Evolutionary conservation across 2,113 vertebrate species (phyloP).

Genomic region (Mus musculus): DNA sequence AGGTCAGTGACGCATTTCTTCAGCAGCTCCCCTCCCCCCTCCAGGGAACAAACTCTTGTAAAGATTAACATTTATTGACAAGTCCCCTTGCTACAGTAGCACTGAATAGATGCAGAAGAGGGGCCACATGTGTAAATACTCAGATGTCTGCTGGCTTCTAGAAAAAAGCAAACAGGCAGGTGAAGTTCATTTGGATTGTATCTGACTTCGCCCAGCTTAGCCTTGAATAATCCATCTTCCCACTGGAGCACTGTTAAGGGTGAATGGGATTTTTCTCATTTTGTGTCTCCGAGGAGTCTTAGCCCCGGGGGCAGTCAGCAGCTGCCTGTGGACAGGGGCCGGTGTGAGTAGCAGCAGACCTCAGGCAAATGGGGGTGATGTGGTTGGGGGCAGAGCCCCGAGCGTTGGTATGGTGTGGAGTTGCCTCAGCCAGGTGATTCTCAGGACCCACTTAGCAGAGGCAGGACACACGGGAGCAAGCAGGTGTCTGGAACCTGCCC

Average conservation of each 20-base stretch:
- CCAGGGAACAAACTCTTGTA: neutral
- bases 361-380: neutral
- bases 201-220: neutral
- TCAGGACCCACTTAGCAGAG: neutral
- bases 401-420: rapidly evolving
- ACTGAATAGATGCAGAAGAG: rapidly evolving
- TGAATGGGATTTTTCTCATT: neutral
- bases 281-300: neutral
- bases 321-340: neutral
- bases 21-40: neutral
- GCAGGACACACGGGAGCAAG: neutral
- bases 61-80: conserved; percentile 9
- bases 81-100: rapidly evolving
- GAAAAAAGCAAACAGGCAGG: neutral
- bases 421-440: neutral
- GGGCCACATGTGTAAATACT: rapidly evolving
- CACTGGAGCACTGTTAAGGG: neutral
- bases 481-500: neutral
- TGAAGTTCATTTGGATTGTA: neutral
- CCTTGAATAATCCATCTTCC: neutral
- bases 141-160: neutral
- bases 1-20: neutral
- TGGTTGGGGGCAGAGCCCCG: neutral
- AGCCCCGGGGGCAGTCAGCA: neutral
- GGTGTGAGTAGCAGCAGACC: neutral